Base-by-base conservation (phyloP, 2,888 invertebrate species). In the Laspeyria flexula region DNA sequence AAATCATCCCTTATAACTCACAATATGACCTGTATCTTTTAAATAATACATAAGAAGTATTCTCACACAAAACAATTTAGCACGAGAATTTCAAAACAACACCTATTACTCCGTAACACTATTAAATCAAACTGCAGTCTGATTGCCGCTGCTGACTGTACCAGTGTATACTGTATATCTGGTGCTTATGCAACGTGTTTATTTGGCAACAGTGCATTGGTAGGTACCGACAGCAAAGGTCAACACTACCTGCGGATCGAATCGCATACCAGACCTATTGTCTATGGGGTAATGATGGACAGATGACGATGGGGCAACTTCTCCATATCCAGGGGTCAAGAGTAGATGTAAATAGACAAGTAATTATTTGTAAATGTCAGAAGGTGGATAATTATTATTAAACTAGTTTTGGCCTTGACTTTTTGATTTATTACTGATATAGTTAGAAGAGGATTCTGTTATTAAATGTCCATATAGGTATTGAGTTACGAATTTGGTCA, bases 191-290 rank as follows among this genome's bases (percentile, higher is more conserved):
- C 66, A 75, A 77, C 39, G 25, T 59, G 64, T 75, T 67, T 67
- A 70, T 76, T 78, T 76, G 68, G 66, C 58, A 77, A 77, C 58
- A 61, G 47, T 42, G 33, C n/a, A 31, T 10, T 18, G 35, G n/a
- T n/a, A 54, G 39, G 64, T 60, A 59, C 61, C 47, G 65, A 59
- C 56, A 60, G 60, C 55, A 75, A 75, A 77, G 77, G 75, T 75
- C 70, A 39, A 59, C 38, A 43, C 38, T 37, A 57, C 46, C 48
- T 23, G 45, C 38, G 52, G 51, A 59, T 45, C 60, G 47, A 44
- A 66, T 57, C 40, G 48, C 30, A 34, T 39, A 33, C 33, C 38
- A 11, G n/a, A 15, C 4, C 23, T 13, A 38, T 46, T 42, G 45
- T 38, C 18, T 52, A 38, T 42, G 35, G 34, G 29, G 23, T 15